Evolutionary conservation across 2,797 vertebrate species (phyloP).

Genomic region (Sebastes iracundus): DNA sequence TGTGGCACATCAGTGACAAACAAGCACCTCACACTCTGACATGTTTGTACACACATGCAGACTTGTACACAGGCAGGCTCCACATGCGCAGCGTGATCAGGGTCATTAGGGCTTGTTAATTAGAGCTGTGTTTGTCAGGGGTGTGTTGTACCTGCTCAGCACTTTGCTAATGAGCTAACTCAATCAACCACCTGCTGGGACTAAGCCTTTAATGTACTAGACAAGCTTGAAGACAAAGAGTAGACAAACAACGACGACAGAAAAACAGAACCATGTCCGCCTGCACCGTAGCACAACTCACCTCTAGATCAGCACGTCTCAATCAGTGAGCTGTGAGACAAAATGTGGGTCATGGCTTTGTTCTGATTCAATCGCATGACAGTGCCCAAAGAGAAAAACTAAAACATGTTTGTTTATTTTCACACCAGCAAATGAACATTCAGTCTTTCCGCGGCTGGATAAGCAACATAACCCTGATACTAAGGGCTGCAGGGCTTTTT

Average conservation of each 20-base stretch:
- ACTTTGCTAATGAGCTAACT: slow-evolving; percentile 79
- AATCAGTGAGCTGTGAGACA: neutral
- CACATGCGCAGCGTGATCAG: slow-evolving; percentile 45
- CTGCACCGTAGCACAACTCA: neutral
- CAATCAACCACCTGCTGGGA: slow-evolving; percentile 80
- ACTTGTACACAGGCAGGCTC: slow-evolving; percentile 18
- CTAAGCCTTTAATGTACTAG: slow-evolving; percentile 62
- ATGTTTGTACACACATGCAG: slow-evolving; percentile 59
- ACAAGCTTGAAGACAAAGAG: slow-evolving; percentile 35
- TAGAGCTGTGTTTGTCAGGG: slow-evolving; percentile 73
- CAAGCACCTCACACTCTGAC: slow-evolving; percentile 43
- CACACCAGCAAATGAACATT: neutral
- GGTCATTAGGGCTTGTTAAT: slow-evolving; percentile 79
- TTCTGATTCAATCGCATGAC: neutral
- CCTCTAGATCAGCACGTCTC: slow-evolving; percentile 10
- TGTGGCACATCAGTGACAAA: slow-evolving; percentile 30
- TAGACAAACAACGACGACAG: slow-evolving; percentile 44
- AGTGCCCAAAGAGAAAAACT: neutral
- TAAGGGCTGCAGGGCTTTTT: neutral
- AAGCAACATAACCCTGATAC: neutral
- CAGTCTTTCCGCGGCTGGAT: neutral
- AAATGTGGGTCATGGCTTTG: slow-evolving; percentile 17
- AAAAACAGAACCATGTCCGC: slow-evolving; percentile 10
- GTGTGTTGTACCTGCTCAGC: slow-evolving; percentile 76
- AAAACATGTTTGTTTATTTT: neutral